Percentiles rank a stretch among this genome's conserved stretches.
phyloP scores from a whole-genome alignment of 2,113 vertebrate species.

The Axis porcinus region DNA sequence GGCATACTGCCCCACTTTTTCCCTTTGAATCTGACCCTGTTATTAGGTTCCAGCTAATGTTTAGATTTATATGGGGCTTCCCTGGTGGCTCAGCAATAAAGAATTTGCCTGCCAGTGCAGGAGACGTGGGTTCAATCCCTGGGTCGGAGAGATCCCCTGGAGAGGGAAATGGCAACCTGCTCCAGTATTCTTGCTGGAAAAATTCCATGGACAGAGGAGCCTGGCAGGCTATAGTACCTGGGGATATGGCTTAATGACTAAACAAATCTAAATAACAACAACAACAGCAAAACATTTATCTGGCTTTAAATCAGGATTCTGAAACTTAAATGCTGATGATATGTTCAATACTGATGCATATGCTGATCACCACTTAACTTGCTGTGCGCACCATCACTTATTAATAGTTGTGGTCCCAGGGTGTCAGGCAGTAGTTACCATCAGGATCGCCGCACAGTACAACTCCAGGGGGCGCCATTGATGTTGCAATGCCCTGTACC shows the following conservation, averaged over 20 bases:
- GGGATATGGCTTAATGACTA: background rate
- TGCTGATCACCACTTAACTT: background rate
- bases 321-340: background rate
- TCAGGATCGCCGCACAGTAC: background rate
- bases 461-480: background rate
- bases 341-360: background rate
- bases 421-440: background rate
- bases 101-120: background rate
- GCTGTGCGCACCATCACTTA: background rate
- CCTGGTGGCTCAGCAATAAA: background rate
- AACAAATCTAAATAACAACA: background rate
- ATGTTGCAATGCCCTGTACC: too few species aligned
- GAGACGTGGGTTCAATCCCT: background rate
- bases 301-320: background rate
- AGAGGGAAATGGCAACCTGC: background rate
- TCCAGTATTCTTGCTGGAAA: background rate
- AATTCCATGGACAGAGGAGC: background rate
- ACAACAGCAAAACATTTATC: background rate
- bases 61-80: background rate
- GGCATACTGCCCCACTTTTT: background rate
- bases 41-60: background rate
- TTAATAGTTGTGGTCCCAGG: background rate
- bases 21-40: background rate
- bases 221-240: background rate
- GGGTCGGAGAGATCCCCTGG: background rate